Evolutionary conservation across 2,888 invertebrate species (phyloP).

Genomic region (Cenopis cana): DNA sequence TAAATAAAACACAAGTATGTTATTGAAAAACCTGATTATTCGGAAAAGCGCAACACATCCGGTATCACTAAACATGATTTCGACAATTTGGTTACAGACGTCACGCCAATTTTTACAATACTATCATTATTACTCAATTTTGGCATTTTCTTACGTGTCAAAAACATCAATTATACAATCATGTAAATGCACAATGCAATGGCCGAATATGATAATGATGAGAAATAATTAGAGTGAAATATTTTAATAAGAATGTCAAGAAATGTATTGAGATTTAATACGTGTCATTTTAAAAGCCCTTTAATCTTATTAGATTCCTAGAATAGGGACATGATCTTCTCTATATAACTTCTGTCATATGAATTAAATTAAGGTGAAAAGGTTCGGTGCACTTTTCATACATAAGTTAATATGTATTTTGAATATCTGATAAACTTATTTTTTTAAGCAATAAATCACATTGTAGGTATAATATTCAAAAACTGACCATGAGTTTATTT

Average conservation of each 20-base stretch:
- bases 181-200: constrained; percentile 37
- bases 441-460: no score
- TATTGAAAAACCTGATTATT: constrained; percentile 82
- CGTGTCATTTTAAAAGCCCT: neutral
- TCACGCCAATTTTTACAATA: constrained; percentile 35
- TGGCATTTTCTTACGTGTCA: constrained; percentile 40
- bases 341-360: neutral
- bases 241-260: constrained; percentile 37
- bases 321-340: neutral
- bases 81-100: constrained; percentile 29
- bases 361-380: neutral
- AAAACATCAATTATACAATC: constrained; percentile 32
- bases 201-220: constrained; percentile 20
- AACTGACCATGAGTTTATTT: no score
- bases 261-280: constrained; percentile 23
- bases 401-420: neutral
- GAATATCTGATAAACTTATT: neutral
- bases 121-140: constrained; percentile 35
- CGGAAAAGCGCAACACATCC: constrained; percentile 79
- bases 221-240: constrained; percentile 26
- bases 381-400: neutral
- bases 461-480: no score
- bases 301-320: neutral
- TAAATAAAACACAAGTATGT: constrained; percentile 74
- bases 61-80: constrained; percentile 45